Base-by-base conservation (phyloP, 2,113 vertebrate species). In the Mionectes macconnelli region DNA sequence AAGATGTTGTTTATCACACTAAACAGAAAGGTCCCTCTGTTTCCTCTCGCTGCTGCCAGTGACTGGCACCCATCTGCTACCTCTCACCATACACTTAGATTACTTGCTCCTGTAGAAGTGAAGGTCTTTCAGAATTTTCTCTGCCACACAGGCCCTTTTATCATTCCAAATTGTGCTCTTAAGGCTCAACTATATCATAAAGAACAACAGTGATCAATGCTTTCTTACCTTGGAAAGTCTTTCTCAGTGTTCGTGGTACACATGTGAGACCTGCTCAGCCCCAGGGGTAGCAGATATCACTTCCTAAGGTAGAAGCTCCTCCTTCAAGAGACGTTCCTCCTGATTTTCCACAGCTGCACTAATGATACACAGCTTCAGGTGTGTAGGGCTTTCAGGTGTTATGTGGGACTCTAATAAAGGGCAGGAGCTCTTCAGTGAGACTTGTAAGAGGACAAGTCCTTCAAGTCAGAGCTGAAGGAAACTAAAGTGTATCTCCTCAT, bases 201-300 rank as follows among this genome's bases (percentile, higher is more conserved):
- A 83, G 2, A 30, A 84, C 8, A 83, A 42, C 8, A n/a, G 4
- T 16, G 31, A 63, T 14, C 2, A 53, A 5, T 15, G 19, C 15
- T 37, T 47, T 2, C 90, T 57, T 84, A 93, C 73, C 35, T 74
- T 42, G 1, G 17, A 70, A 10, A 12, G 5, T 8, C 3, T 22
- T 83, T 15, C 53, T 12, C 7, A 4, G 8, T 0, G 1, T 16
- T 39, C 2, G 0, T 0, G 2, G 20, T 27, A 37, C 27, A 11
- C 0, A 4, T 0, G 0, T 3, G 8, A 20, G 3, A 39, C 0
- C 15, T 56, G 3, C 70, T 66, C 40, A 62, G 1, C 18, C 35
- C 8, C 37, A 28, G 2, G 0, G 0, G 37, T 16, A 3, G 8
- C 14, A 66, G 2, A 2, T 19, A 14, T 3, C 4, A 1, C 21